Percentiles rank a stretch among this genome's conserved stretches.
phyloP scores from a whole-genome alignment of 2,888 invertebrate genomes.

The Xanthia togata region DNA sequence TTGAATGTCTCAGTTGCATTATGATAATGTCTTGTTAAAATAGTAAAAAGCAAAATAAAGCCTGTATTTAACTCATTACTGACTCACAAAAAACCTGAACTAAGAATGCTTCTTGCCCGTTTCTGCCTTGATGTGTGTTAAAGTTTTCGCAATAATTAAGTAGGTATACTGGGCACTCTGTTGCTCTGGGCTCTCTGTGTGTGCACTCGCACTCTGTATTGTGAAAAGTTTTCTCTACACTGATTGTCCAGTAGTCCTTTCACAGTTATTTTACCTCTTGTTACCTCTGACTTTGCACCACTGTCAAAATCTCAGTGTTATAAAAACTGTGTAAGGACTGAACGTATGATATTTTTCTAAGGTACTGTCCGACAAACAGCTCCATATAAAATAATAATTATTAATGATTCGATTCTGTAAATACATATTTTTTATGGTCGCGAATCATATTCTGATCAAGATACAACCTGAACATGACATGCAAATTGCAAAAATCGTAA shows the following conservation, averaged over 20 bases:
- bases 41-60: neutral
- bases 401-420: too few species aligned
- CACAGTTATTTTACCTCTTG: neutral
- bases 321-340: neutral
- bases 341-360: too few species aligned
- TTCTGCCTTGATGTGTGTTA: neutral
- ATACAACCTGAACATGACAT: too few species aligned
- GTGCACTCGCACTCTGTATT: too few species aligned
- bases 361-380: too few species aligned
- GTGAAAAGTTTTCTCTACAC: neutral
- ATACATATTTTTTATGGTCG: too few species aligned
- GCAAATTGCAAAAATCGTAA: too few species aligned
- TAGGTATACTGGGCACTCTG: neutral
- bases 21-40: neutral
- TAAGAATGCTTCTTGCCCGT: neutral
- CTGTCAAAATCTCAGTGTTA: neutral
- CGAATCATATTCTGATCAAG: too few species aligned
- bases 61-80: neutral
- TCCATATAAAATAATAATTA: too few species aligned
- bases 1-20: neutral
- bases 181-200: too few species aligned
- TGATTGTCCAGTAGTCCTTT: too few species aligned
- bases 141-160: neutral
- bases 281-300: neutral
- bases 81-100: neutral